Evolutionary conservation across 2,888 invertebrate species (phyloP), one percentile per base, ranked within the genome.

Genomic region (Prosapia bicincta): DNA sequence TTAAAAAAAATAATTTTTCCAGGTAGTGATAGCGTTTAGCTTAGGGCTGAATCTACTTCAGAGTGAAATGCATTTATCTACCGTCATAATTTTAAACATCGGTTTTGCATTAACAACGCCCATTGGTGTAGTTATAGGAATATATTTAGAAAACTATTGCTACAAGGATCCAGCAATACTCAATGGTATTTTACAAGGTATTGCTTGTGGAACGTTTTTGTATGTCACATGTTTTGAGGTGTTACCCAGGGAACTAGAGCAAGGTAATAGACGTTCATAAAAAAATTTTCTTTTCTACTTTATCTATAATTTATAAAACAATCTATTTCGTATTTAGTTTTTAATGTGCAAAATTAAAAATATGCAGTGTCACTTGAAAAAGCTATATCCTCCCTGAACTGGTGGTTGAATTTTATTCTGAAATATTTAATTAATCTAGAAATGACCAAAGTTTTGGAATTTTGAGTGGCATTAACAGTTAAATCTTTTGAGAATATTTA

Each of bases 221-320:
- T 89, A 88, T 82, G 86, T 89, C 15, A 89, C 88, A 0, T 88
- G 88, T 78, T 88, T 89, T 81, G 89, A 89, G 82, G 85, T 89
- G 3, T 83, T 89, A 26, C 89, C 89, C 0, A 87, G 88, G 78
- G 89, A 89, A 79, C 84, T 88, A 71, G 86, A 86, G 79, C 82
- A 82, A 28, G 77, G 79, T 78, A 65, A 67, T 23, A 30, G 30
- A n/a, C n/a, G n/a, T n/a, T n/a, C 30, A 30, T 30, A 30, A 30
- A 5, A 6, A 6, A 6, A 9, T 9, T 30, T 30, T 9, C 9
- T 5, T 30, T 9, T 30, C 30, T 30, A 30, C 9, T 30, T 9
- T 30, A 6, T 30, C 30, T 30, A 5, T 30, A 6, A 6, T 5
- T 30, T 30, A 30, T 30, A 30, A 6, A 30, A 30, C 30, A 30